Conservation (phyloP, 2,797 vertebrate species). For the Meriones psammophilus region DNA sequence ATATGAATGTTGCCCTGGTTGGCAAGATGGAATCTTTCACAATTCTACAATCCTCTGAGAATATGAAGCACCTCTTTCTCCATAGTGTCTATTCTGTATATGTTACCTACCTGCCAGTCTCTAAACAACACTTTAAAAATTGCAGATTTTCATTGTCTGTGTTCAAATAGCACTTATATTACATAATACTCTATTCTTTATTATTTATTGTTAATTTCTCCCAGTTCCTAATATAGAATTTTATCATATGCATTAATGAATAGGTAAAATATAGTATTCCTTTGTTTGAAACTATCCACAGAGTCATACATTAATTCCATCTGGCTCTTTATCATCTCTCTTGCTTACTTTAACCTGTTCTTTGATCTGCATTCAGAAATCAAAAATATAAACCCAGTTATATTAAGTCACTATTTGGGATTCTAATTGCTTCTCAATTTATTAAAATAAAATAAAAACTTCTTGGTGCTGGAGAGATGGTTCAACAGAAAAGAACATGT, state of each 20-base stretch:
- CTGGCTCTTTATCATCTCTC: background rate
- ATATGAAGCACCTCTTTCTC: background rate
- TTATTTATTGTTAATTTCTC: background rate
- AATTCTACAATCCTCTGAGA: background rate
- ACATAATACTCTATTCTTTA: background rate
- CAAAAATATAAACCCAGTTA: slow-evolving; percentile 4
- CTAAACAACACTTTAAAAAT: background rate
- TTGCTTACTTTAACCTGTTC: background rate
- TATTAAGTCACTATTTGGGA: background rate
- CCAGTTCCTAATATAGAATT: background rate
- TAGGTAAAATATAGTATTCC: background rate
- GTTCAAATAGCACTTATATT: background rate
- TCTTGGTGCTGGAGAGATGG: background rate
- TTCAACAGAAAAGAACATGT: background rate
- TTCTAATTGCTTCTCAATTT: background rate
- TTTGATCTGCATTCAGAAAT: background rate
- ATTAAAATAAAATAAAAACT: background rate
- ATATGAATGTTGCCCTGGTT: no score
- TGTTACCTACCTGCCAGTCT: background rate
- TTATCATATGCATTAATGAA: background rate
- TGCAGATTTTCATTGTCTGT: background rate
- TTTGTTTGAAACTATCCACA: background rate
- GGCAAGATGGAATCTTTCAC: background rate
- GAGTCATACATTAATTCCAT: background rate
- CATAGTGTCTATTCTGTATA: background rate